Base-by-base conservation (phyloP, 2,888 invertebrate genomes). In the Dasypogon diadema region DNA sequence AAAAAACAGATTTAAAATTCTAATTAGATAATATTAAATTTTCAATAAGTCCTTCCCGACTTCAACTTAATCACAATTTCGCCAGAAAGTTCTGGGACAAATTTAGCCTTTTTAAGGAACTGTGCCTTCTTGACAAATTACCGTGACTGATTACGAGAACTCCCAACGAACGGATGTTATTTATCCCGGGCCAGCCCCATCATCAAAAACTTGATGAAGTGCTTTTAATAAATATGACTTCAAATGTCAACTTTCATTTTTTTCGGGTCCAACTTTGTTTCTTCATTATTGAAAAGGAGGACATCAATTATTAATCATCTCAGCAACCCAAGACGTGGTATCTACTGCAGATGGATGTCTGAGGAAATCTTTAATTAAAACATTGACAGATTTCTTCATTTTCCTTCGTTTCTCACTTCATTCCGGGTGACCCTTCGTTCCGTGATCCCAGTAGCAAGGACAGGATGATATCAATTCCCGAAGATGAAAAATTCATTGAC, bases 291-390 rank as follows among this genome's bases (percentile, higher is more conserved):
- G 75, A 70, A 75, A 77, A 63, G 55, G 26, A 46, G 72, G 56
- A 65, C 77, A 65, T 77, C 77, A 75, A 77, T 77, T 77, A 75
- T 77, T 77, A 72, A 77, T 77, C 54, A 60, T 16, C 6, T n/a
- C 16, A 14, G 70, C 70, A 54, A 34, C 21, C 18, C 70, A n/a
- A 22, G 37, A 42, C 14, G 42, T 26, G 6, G 6, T 46, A 3
- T 37, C 21, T 5, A 21, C 21, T n/a, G 26, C 5, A 56, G n/a
- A 14, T 26, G 54, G 70, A 70, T 51, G n/a, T 24, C 42, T 56
- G 26, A 73, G 73, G 54, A 68, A 56, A 75, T 77, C 74, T 60
- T 77, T 77, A 75, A 77, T 75, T 77, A 77, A 77, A 77, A 77
- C 75, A 77, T 77, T 77, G 77, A 75, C 77, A 74, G 77, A 63